phyloP scores from a whole-genome alignment of 2,888 invertebrate genomes.

The Ennomos fuscantarius region DNA sequence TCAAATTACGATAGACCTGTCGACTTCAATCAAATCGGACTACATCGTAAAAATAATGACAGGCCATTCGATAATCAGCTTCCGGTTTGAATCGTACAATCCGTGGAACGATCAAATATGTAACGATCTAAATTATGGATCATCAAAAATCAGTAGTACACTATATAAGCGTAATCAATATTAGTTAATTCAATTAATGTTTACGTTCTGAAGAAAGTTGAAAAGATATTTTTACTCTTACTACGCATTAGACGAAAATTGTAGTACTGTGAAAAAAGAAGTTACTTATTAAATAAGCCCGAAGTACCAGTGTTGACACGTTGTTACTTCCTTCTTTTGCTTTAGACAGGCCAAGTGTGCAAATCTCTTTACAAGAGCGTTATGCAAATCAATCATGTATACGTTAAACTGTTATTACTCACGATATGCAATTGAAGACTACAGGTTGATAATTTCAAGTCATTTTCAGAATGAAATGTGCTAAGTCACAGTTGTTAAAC shows the following conservation, averaged over 20 bases:
- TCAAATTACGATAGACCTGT: conserved; percentile 8
- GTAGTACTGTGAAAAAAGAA: too few species aligned
- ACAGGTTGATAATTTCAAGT: conserved; percentile 24
- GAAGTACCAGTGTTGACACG: not conserved
- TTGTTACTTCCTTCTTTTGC: not conserved
- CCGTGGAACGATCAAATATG: too few species aligned
- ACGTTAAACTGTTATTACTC: conserved; percentile 13
- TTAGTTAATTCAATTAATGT: too few species aligned
- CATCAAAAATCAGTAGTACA: too few species aligned
- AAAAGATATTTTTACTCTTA: too few species aligned
- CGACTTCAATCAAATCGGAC: conserved; percentile 9
- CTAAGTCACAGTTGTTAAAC: conserved; percentile 18
- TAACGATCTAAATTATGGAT: too few species aligned
- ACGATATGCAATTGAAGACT: conserved; percentile 15
- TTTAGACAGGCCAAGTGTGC: conserved; percentile 6
- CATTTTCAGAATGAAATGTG: conserved; percentile 17
- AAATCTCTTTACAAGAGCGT: conserved; percentile 15
- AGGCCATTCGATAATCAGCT: conserved; percentile 6
- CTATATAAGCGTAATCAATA: too few species aligned
- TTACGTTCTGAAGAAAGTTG: too few species aligned
- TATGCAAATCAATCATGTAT: conserved; percentile 25
- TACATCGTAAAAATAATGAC: conserved; percentile 11
- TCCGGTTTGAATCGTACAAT: not conserved
- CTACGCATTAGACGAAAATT: too few species aligned
- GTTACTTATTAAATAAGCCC: too few species aligned